Evolutionary conservation across 1,140 invertebrate genomes (phyloP).

Genomic region (Magallana ariakensis): DNA sequence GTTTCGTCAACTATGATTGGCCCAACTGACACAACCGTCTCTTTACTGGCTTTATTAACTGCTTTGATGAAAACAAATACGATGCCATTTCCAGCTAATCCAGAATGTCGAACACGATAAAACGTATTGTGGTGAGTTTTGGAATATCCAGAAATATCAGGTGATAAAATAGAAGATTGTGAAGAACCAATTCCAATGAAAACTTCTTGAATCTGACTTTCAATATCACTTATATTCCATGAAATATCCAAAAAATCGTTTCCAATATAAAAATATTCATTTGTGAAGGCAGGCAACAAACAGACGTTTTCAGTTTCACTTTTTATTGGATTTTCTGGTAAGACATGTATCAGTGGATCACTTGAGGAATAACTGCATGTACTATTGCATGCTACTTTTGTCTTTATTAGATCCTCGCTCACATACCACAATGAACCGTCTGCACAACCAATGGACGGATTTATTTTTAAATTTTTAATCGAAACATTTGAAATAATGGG

Average conservation of each 20-base stretch:
- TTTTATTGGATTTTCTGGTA: neutral
- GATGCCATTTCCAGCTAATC: conserved; percentile 33
- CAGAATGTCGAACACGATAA: conserved; percentile 56
- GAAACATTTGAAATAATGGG: conserved; percentile 57
- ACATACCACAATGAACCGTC: conserved; percentile 57
- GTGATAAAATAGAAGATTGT: neutral
- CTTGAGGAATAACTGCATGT: neutral
- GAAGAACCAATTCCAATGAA: conserved; percentile 45
- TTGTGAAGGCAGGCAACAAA: neutral
- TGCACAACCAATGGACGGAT: conserved; percentile 48
- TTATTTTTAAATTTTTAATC: conserved; percentile 43
- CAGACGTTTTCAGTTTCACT: neutral
- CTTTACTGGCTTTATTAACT: conserved; percentile 57
- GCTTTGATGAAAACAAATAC: conserved; percentile 61
- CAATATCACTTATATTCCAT: conserved; percentile 39
- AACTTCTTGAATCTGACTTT: conserved; percentile 51
- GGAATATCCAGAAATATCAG: conserved; percentile 54
- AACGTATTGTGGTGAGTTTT: conserved; percentile 40
- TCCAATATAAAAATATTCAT: neutral
- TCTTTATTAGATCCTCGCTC: conserved; percentile 51
- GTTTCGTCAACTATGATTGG: conserved; percentile 63
- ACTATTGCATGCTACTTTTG: neutral
- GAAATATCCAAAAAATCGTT: conserved; percentile 38
- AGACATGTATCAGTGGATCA: neutral
- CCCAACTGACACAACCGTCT: conserved; percentile 42